Conservation (phyloP, 2,113 vertebrate genomes). For the Pionites leucogaster region DNA sequence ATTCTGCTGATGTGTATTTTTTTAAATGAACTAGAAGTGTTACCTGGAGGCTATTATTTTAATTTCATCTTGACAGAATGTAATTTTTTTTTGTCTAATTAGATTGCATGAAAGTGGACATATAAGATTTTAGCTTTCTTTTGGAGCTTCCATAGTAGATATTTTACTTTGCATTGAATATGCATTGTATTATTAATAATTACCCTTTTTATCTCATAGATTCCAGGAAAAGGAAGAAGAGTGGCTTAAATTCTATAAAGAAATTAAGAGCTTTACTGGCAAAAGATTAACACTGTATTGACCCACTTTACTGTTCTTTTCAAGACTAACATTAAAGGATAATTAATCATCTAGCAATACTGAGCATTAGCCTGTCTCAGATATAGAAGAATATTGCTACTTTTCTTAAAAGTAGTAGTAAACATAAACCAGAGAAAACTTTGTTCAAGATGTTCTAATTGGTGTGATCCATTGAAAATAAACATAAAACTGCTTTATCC, state of each 20-base stretch:
- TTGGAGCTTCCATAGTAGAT: not conserved
- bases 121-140: not conserved
- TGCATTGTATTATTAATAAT: not conserved
- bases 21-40: not conserved
- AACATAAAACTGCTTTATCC: not conserved
- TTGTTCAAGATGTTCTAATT: not conserved
- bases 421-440: not conserved
- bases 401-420: not conserved
- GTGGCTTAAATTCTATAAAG: not conserved
- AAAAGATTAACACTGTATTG: not conserved
- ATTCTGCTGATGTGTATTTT: not conserved
- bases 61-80: not conserved
- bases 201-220: not conserved
- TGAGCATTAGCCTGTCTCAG: not conserved
- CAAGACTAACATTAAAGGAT: not conserved
- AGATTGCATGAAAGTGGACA: not conserved
- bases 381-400: not conserved
- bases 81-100: not conserved
- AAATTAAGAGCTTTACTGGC: constrained; percentile 15
- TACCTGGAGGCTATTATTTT: not conserved
- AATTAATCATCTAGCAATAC: not conserved
- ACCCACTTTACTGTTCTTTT: not conserved
- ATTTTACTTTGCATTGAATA: not conserved
- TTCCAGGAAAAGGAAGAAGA: constrained; percentile 5
- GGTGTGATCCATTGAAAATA: not conserved